Evolutionary conservation across 2,888 invertebrate genomes (phyloP), one percentile per base, ranked within the genome.

Genomic region (Tiliacea citrago): DNA sequence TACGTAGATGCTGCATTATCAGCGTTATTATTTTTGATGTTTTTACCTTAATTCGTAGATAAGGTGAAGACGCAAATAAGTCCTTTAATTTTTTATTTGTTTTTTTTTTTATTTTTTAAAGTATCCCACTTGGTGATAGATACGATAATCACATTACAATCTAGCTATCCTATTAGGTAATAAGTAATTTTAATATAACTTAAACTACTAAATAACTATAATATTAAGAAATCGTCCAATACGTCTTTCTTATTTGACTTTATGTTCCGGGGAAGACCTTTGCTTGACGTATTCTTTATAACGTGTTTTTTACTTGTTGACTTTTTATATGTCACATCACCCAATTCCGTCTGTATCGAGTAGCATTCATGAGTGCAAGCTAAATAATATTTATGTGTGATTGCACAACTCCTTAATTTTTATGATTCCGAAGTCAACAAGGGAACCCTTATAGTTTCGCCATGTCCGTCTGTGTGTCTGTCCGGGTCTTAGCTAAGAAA

Each of bases 21-120:
- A 16, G 9, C 12, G 39, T 63, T 67, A 49, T 67, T 47, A 57
- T 29, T 42, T n/a, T 62, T 75, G 39, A 21, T 47, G 9, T 57
- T 53, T 55, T 42, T 74, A 24, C 4, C 5, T 61, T 55, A n/a
- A 65, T n/a, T 47, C 10, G 4, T 60, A 63, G n/a, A 29, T 55
- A 67, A 58, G 35, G 62, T 58, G n/a, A 57, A 61, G 7, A 18
- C 45, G 9, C 16, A 51, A 53, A 42, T 72, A 29, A n/a, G 3
- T 29, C 10, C 10, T 21, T 10, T 35, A 18, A 7, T n/a, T 6
- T 35, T 24, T 21, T 18, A 9, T 21, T 21, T 21, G 9, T 21
- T 51, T 39, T n/a, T 24, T n/a, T 24, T 7, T 24, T 61, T 39
- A 5, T 8, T 61, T n/a, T 21, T 1, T 21, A n/a, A n/a, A 6